Base-by-base conservation (phyloP, 2,888 invertebrate species). In the Pristionchus exspectatus region DNA sequence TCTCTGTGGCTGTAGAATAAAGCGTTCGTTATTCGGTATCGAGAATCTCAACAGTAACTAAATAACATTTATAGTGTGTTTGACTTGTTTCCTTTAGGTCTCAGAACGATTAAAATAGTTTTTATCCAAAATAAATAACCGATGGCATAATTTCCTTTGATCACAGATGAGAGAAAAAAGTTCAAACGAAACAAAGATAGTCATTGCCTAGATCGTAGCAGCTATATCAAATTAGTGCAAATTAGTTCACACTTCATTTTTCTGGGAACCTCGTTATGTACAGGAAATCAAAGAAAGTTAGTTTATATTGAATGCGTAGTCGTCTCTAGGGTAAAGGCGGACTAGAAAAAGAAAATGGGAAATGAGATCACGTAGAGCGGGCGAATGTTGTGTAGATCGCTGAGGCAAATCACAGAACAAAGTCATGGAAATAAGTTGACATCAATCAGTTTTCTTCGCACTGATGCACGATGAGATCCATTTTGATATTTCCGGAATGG, bases 391-490 rank as follows among this genome's bases (percentile, higher is more conserved):
- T 24, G 50, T 50, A 50, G 50, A 50, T 10, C 38, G 16, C 24
- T 81, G 50, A n/a, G 50, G 54, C 50, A n/a, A 44, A n/a, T 44
- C 24, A 38, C 14, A 24, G 44, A 44, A 21, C 9, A 24, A 10
- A 33, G n/a, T 50, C 38, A 77, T 24, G 50, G 50, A 7, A n/a
- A 81, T n/a, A 27, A 44, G 2, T 24, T 10, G 24, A 44, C 16
- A 14, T 81, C 33, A 81, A 10, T n/a, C 50, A 14, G 27, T 10
- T 81, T 81, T 81, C 3, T 81, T 54, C 12, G n/a, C n/a, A 54
- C n/a, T 81, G 44, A 81, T 81, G n/a, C 50, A 24, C 0, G 38
- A 21, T 10, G 81, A 81, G n/a, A 81, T 81, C 81, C 81, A 81
- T n/a, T 12, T 50, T 24, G 38, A 44, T 33, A 81, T 81, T 27